These are phyloP conservation scores for Gastrophysa polygoni DNA, from an alignment of 2,888 invertebrate genomes.

Conservation along the genomic window DNA sequence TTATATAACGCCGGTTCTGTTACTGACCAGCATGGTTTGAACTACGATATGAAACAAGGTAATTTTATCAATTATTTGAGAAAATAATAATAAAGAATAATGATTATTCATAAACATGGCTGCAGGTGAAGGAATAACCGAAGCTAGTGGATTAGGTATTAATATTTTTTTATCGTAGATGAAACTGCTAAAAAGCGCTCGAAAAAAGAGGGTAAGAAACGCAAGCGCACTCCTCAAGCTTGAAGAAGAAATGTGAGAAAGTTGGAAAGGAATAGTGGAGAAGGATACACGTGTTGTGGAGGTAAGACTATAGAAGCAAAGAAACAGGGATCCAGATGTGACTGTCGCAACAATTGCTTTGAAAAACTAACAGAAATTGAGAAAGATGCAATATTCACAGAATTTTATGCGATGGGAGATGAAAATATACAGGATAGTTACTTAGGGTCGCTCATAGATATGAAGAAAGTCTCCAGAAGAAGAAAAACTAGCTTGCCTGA, in stretches of 20 bases:
- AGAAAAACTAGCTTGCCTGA: conserved; percentile 12
- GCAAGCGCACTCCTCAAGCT: conserved; percentile 9
- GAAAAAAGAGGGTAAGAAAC: background rate
- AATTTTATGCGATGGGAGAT: too few species aligned
- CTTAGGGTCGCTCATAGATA: conserved; percentile 12
- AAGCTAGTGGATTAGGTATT: conserved; percentile 4
- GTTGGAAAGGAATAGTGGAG: conserved; percentile 12
- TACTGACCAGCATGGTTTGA: conserved; percentile 9
- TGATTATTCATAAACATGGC: background rate
- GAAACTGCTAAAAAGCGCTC: conserved; percentile 6
- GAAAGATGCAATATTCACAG: background rate
- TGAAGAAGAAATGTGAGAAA: conserved; percentile 13
- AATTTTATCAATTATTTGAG: conserved; percentile 8
- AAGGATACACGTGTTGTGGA: conserved; percentile 11
- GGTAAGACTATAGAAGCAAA: conserved; percentile 11
- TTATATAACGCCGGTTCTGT: conserved; percentile 11
- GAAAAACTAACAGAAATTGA: conserved; percentile 7
- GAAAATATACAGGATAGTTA: conserved; percentile 1
- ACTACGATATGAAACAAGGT: conserved; percentile 12
- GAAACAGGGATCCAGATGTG: conserved; percentile 10
- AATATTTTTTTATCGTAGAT: background rate
- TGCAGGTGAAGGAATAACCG: background rate
- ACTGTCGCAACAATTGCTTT: conserved; percentile 5
- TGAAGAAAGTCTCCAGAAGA: conserved; percentile 5
- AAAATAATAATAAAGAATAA: background rate